Evolutionary conservation across 2,113 vertebrate genomes (phyloP), one percentile per base, ranked within the genome.

Genomic region (Stictonetta naevosa): DNA sequence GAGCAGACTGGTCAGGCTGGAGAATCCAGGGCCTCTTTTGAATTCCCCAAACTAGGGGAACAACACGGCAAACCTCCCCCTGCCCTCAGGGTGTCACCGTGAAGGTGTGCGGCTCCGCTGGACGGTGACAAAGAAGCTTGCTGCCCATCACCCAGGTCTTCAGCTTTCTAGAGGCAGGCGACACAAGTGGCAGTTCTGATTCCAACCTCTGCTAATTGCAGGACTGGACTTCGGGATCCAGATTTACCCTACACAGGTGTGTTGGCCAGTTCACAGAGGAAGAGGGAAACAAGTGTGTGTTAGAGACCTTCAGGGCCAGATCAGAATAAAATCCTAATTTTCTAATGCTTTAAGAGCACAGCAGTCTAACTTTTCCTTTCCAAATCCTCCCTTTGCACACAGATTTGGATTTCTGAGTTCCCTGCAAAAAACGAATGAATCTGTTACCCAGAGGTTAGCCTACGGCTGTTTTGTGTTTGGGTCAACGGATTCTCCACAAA

Each of bases 1-100:
- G 28, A 18, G 50, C 10, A 40, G 48, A 64, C 31, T 10, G 22
- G 23, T 38, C 12, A 40, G 46, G 25, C 22, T n/a, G 9, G 34
- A 73, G 71, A 50, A 66, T 19, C 36, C 18, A 2, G 20, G 13
- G 44, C 19, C 60, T 83, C n/a, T 83, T 20, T 42, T 17, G 36
- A 59, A 42, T 18, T 40, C 63, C 56, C 40, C 13, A 23, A 71
- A 52, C 64, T 29, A 29, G 50, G 50, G 44, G 15, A 69, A 77
- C 33, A 75, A 22, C 48, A 55, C 0, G 6, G 18, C 55, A 63
- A 4, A 31, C 3, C 40, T 0, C 13, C 10, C 64, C 33, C 42
- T 15, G 4, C 64, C 36, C 33, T 29, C 5, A 10, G 48, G 38
- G 58, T 4, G 3, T 36, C 77, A 18, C 42, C 59, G 1, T 33